Base-by-base conservation (phyloP, 2,888 invertebrate species). In the Drosophila antonietae region DNA sequence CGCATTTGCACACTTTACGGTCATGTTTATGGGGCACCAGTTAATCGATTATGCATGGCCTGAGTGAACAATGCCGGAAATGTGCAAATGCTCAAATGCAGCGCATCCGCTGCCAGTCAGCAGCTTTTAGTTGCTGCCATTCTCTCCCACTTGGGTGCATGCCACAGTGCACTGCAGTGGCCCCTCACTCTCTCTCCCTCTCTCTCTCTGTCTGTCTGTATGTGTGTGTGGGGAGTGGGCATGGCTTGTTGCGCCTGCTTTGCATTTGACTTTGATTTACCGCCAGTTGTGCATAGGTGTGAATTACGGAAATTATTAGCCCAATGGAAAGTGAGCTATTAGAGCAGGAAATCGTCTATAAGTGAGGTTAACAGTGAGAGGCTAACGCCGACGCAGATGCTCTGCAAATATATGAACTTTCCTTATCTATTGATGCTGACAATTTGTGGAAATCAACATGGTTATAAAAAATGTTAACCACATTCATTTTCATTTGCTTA, bases 11-110 rank as follows among this genome's bases (percentile, higher is more conserved):
- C 83, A 83, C 83, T 83, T 83, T 78, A 86, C 83, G 83, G 83
- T 86, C 83, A 78, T 83, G 86, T 83, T 83, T 86, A 83, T 83
- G 83, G 80, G 80, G 81, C 73, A 73, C 73, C 78, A 86, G 83
- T 83, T 83, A 83, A 83, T 83, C 83, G 83, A 83, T 83, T 83
- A 83, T 83, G 86, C 83, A 80, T 78, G 87, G 83, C 73, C 84
- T 80, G 87, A 83, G 81, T 83, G 83, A 83, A 78, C 83, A 86
- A 83, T 80, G 73, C 81, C 83, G 83, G 83, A 83, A 83, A 83
- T 86, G 83, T 83, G 83, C 86, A 76, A 76, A 76, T 76, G 75
- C 75, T 75, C 53, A 53, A 53, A 35, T 53, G 53, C 53, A 23
- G 83, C 69, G 81, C 75, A 78, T 85, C 83, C 85, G 85, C 68